These are phyloP conservation scores for Drosophila stalkeri DNA, from an alignment of 2,888 invertebrate genomes.

Conservation along the genomic window DNA sequence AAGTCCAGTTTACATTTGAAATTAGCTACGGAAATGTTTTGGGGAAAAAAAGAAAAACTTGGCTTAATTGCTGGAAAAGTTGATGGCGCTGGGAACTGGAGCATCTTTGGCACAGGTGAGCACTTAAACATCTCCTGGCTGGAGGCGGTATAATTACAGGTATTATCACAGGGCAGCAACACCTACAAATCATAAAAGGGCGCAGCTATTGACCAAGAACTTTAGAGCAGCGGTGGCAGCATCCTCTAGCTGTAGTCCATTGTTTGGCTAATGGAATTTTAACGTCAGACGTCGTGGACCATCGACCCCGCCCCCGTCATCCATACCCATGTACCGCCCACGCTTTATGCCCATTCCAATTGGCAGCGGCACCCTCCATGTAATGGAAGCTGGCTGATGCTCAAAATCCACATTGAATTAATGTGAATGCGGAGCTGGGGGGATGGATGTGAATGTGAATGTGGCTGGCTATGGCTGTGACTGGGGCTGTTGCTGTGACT, in stretches of 20 bases:
- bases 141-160: constrained; percentile 54
- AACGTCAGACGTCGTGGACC: constrained; percentile 58
- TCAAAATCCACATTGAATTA: constrained; percentile 53
- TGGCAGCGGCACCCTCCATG: constrained; percentile 1
- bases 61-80: constrained; percentile 5
- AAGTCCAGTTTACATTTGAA: constrained; percentile 8
- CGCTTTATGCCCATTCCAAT: neutral
- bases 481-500: neutral
- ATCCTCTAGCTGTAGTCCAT: constrained; percentile 17
- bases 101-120: constrained; percentile 27
- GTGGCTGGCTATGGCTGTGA: neutral
- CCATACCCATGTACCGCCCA: neutral
- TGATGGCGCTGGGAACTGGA: constrained; percentile 34
- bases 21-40: constrained; percentile 1
- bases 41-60: neutral
- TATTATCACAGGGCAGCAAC: constrained; percentile 53
- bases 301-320: neutral
- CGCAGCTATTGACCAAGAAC: constrained; percentile 5
- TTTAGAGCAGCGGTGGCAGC: neutral
- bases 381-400: constrained; percentile 34
- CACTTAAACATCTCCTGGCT: constrained; percentile 7
- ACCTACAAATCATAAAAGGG: constrained; percentile 66
- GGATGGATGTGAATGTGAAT: constrained; percentile 6
- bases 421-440: constrained; percentile 27
- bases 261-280: constrained; percentile 78